Percentiles rank a stretch among this genome's conserved stretches.
Conservation (phyloP, 2,113 vertebrate species). For the Nothoprocta perdicaria region DNA sequence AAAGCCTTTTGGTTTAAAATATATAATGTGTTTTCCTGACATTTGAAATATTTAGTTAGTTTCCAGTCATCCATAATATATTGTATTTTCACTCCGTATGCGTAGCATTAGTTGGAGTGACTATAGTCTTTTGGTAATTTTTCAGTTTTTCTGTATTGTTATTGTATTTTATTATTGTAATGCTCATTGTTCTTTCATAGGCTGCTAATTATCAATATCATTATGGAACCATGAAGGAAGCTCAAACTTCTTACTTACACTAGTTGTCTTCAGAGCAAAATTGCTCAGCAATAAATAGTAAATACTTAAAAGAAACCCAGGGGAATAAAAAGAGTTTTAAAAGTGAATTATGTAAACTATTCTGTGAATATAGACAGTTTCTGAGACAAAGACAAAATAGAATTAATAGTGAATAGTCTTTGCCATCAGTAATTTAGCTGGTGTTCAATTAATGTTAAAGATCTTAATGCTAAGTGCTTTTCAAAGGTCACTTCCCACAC, state of each 20-base stretch:
- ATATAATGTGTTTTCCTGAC: not conserved
- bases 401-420: not conserved
- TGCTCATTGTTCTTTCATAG: not conserved
- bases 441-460: not conserved
- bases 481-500: not conserved
- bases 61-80: not conserved
- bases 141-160: not conserved
- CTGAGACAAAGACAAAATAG: not conserved
- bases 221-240: not conserved
- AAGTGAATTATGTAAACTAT: not conserved
- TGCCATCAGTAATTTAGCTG: not conserved
- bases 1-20: not conserved
- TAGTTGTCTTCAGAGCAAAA: not conserved
- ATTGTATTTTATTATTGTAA: not conserved
- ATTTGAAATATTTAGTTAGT: not conserved
- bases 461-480: not conserved
- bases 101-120: not conserved
- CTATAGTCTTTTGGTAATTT: not conserved
- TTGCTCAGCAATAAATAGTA: not conserved
- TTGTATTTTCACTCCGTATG: not conserved
- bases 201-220: not conserved
- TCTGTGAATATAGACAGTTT: not conserved
- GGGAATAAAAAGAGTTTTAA: not conserved
- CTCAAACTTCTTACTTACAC: not conserved
- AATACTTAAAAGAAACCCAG: not conserved